Evolutionary conservation across 2,113 vertebrate genomes (phyloP), one percentile per base, ranked within the genome.

Genomic region (Rissa tridactyla): DNA sequence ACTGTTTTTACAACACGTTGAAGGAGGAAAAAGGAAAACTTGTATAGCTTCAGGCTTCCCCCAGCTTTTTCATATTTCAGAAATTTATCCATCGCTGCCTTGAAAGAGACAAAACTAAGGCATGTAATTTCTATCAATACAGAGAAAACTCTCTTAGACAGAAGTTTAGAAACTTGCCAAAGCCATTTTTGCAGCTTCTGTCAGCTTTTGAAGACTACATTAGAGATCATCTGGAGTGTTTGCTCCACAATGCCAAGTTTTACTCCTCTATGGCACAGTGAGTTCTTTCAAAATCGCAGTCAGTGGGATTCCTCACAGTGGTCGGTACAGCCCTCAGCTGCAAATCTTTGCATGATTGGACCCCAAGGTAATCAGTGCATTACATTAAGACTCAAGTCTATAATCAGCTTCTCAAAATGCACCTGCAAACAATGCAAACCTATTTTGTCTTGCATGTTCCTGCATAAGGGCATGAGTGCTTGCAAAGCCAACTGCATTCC

Each of bases 171-270:
- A 95, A 96, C 86, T 87, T 94, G 96, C 95, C 92, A 96, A 96
- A 96, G 64, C 51, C 89, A 73, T 91, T 95, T 97, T 94, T 95
- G 51, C 95, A 94, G 95, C 94, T 97, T 97, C 95, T 97, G 96
- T 95, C 92, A 92, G 95, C 84, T 94, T 97, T 97, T 85, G 46
- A 42, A 95, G 66, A 82, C 75, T 84, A 77, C 71, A 54, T 86
- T 88, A 95, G 89, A 90, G 84, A 97, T 97, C 95, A 95, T 95
- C 95, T 95, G 95, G 95, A 92, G 92, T 76, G 73, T 95, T 92
- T 69, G 89, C 54, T 94, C 38, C 70, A 82, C 13, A 11, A 77
- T 94, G 97, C 91, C 96, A 95, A 92, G 68, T 95, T 86, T 87
- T 66, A 82, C 47, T 92, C 85, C 29, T 68, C 79, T 91, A 42